Evolutionary conservation across 2,888 invertebrate species (phyloP).

Genomic region (Chymomyza fuscimana): DNA sequence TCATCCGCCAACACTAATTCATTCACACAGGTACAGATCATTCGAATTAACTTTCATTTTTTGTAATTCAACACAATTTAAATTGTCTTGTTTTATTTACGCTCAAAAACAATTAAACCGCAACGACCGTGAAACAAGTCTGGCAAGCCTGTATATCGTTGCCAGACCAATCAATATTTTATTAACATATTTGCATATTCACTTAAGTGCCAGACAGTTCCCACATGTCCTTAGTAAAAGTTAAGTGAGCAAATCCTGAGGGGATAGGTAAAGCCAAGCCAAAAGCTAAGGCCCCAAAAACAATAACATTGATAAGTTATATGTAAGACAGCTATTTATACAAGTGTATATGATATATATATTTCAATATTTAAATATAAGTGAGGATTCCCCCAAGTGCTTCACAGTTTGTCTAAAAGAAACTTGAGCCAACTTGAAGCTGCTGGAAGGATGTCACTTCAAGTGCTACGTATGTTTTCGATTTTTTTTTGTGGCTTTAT

Average conservation of each 20-base stretch:
- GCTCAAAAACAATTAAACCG: background rate
- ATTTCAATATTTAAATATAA: background rate
- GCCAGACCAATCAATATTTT: background rate
- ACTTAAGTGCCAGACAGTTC: background rate
- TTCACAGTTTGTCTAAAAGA: background rate
- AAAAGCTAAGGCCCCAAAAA: background rate
- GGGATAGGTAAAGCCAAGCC: background rate
- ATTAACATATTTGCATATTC: background rate
- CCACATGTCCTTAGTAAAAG: background rate
- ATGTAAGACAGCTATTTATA: background rate
- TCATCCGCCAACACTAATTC: too few relatives aligned
- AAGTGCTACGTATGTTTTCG: background rate
- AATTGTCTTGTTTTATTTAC: background rate
- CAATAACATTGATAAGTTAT: background rate
- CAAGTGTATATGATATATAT: background rate
- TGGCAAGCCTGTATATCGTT: background rate
- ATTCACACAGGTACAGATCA: too few relatives aligned
- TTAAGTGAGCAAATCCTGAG: background rate
- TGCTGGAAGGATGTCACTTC: background rate
- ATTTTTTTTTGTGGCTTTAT: background rate
- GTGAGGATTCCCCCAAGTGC: background rate
- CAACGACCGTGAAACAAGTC: background rate
- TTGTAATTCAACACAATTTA: background rate
- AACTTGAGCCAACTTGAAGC: background rate
- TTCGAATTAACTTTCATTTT: background rate